Conservation (phyloP, 1,140 invertebrate species). For the Aphidius ervi region DNA sequence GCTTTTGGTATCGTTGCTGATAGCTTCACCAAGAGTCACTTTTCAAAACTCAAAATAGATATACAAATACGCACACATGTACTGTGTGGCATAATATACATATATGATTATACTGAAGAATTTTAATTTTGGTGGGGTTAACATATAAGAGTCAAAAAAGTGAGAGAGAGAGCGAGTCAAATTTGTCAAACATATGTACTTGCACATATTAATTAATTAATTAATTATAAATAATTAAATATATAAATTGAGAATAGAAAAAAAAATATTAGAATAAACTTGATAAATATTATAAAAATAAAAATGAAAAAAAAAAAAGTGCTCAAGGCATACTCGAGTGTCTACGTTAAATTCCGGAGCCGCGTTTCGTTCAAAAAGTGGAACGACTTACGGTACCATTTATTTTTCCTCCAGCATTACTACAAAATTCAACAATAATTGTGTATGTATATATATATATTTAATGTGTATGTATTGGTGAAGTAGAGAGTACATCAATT, state of each 20-base stretch:
- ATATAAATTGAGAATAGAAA: background rate
- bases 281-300: background rate
- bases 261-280: background rate
- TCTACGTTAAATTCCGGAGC: conserved; percentile 39
- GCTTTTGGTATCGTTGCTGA: too few species aligned
- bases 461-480: too few species aligned
- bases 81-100: too few species aligned
- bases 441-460: too few species aligned
- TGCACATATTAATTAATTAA: background rate
- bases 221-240: background rate
- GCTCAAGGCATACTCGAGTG: background rate
- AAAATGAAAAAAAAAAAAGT: too few species aligned
- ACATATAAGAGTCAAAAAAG: background rate
- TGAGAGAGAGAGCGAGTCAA: background rate
- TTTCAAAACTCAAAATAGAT: too few species aligned
- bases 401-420: conserved; percentile 35
- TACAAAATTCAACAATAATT: conserved; percentile 13
- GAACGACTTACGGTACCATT: conserved; percentile 45
- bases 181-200: too few species aligned
- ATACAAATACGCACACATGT: too few species aligned
- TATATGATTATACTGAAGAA: too few species aligned
- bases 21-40: too few species aligned
- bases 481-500: too few species aligned
- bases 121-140: background rate
- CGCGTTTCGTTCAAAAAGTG: conserved; percentile 44